These are phyloP conservation scores for Ormyrus pomaceus DNA, from an alignment of 2,888 invertebrate species.

Conservation along the genomic window DNA sequence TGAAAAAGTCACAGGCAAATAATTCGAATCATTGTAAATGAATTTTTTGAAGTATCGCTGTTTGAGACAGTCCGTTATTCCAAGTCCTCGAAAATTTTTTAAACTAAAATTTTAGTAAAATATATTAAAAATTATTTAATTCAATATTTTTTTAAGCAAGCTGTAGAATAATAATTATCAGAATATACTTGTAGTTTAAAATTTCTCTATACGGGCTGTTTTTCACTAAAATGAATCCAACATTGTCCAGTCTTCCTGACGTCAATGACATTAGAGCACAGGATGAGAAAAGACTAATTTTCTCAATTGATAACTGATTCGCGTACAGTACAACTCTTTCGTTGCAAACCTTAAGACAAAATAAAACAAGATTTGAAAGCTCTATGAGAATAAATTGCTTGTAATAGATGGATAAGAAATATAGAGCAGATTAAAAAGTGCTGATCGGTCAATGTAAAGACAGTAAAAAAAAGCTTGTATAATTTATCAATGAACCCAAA, in stretches of 20 bases:
- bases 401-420: background rate
- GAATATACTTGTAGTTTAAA: conserved; percentile 56
- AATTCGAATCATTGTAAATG: conserved; percentile 15
- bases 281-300: conserved; percentile 44
- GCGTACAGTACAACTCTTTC: conserved; percentile 47
- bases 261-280: conserved; percentile 52
- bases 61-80: conserved; percentile 41
- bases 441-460: too few relatives aligned
- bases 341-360: conserved; percentile 46
- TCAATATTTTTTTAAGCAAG: background rate
- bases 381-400: background rate
- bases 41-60: conserved; percentile 33
- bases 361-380: background rate
- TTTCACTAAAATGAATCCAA: conserved; percentile 51
- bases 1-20: conserved; percentile 33
- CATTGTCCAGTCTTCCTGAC: conserved; percentile 45
- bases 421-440: background rate
- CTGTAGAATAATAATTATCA: background rate
- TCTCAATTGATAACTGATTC: conserved; percentile 42
- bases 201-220: conserved; percentile 53
- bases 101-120: conserved; percentile 37
- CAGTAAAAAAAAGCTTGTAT: too few relatives aligned
- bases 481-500: too few relatives aligned
- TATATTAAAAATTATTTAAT: background rate
- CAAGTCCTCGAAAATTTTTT: conserved; percentile 31